These are phyloP conservation scores for Notolepis coatsorum DNA, from an alignment of 2,797 vertebrate genomes.

Conservation along the genomic window DNA sequence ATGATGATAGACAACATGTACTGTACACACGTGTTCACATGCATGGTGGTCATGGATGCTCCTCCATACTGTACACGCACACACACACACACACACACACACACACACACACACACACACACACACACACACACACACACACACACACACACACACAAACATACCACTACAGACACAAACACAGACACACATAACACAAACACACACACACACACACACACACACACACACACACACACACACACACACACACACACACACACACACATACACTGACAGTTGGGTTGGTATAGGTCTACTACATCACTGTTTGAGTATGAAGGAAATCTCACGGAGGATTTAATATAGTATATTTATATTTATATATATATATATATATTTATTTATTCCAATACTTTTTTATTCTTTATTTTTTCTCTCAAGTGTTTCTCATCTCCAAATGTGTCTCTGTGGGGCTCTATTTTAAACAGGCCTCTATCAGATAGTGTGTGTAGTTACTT, in stretches of 20 bases:
- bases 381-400: too few relatives aligned
- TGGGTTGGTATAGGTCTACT: conserved; percentile 25
- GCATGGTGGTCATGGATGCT: too few relatives aligned
- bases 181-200: conserved; percentile 6
- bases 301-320: conserved; percentile 25
- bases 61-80: conserved; percentile 9
- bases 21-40: too few relatives aligned
- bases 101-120: not conserved
- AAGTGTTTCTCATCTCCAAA: conserved; percentile 38
- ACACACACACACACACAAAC: too few relatives aligned
- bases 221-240: conserved; percentile 7
- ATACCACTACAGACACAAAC: conserved; percentile 21
- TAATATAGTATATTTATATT: too few relatives aligned
- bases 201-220: conserved; percentile 1
- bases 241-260: conserved; percentile 13
- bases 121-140: not conserved
- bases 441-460: conserved; percentile 66
- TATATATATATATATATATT: too few relatives aligned
- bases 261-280: conserved; percentile 19
- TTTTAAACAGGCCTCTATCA: conserved; percentile 70
- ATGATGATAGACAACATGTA: conserved; percentile 1
- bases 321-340: conserved; percentile 44
- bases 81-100: not conserved
- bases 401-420: conserved; percentile 28
- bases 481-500: conserved; percentile 63